These are phyloP conservation scores for Pelecanoides urinatrix DNA, from an alignment of 2,113 vertebrate species.

Conservation along the genomic window DNA sequence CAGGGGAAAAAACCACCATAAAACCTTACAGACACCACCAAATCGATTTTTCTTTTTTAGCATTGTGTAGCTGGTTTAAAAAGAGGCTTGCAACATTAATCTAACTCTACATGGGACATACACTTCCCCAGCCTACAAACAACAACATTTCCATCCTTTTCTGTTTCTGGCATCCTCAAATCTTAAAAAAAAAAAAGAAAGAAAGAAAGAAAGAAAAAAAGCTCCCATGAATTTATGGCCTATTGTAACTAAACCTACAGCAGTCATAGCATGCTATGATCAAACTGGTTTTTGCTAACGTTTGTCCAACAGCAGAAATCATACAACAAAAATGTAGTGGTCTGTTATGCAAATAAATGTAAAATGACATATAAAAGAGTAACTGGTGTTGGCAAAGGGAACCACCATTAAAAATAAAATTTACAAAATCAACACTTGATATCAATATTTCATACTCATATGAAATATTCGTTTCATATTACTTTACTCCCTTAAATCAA, in stretches of 20 bases:
- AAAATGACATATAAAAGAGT: neutral
- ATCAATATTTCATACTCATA: neutral
- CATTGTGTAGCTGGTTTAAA: neutral
- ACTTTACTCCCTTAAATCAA: neutral
- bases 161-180: neutral
- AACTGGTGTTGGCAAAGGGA: neutral
- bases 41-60: neutral
- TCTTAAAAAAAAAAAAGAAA: neutral
- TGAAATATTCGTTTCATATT: neutral
- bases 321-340: neutral
- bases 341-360: neutral
- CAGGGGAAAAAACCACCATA: neutral
- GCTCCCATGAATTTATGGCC: neutral
- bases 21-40: neutral
- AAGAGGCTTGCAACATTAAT: neutral
- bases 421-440: neutral
- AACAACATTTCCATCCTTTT: neutral
- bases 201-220: no score
- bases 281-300: neutral
- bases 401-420: neutral
- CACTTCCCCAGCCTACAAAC: neutral
- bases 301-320: neutral
- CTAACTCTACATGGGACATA: neutral
- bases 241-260: neutral
- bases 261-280: neutral